Conservation (phyloP, 1,140 invertebrate species). For the Drosophila insularis region DNA sequence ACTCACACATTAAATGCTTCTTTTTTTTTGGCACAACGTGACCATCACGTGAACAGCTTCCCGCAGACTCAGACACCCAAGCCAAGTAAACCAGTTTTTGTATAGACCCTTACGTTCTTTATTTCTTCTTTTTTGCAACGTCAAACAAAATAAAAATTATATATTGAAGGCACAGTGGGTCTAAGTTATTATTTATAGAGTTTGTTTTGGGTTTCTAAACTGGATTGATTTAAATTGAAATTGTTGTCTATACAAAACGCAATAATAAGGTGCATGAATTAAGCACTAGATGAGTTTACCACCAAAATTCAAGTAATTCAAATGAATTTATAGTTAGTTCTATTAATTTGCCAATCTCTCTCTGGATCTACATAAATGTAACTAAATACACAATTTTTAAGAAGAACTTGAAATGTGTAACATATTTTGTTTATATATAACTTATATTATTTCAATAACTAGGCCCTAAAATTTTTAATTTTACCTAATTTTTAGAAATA, state of each 20-base stretch:
- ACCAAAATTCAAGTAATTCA: too few relatives aligned
- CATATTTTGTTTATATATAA: too few relatives aligned
- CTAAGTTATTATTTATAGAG: not conserved
- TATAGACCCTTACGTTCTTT: constrained; percentile 4
- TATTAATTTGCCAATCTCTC: too few relatives aligned
- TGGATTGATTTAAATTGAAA: not conserved
- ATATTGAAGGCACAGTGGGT: not conserved
- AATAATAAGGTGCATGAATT: too few relatives aligned
- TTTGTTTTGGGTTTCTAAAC: not conserved
- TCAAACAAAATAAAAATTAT: constrained; percentile 1
- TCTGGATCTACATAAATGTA: too few relatives aligned
- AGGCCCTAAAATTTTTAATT: too few relatives aligned
- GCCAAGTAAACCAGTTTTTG: constrained; percentile 42
- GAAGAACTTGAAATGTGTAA: too few relatives aligned
- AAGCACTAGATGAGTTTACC: too few relatives aligned
- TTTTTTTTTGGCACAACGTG: constrained; percentile 56
- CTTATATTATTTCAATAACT: too few relatives aligned
- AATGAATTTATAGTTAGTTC: too few relatives aligned
- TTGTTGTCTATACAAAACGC: constrained; percentile 12
- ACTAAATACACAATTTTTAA: too few relatives aligned
- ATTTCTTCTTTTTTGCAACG: not conserved
- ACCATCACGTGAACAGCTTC: constrained; percentile 60
- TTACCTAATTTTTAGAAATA: too few relatives aligned
- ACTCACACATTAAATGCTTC: constrained; percentile 21
- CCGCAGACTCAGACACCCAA: constrained; percentile 29